These are phyloP conservation scores for Palaemon carinicauda DNA, from an alignment of 1,140 invertebrate species.

Conservation along the genomic window DNA sequence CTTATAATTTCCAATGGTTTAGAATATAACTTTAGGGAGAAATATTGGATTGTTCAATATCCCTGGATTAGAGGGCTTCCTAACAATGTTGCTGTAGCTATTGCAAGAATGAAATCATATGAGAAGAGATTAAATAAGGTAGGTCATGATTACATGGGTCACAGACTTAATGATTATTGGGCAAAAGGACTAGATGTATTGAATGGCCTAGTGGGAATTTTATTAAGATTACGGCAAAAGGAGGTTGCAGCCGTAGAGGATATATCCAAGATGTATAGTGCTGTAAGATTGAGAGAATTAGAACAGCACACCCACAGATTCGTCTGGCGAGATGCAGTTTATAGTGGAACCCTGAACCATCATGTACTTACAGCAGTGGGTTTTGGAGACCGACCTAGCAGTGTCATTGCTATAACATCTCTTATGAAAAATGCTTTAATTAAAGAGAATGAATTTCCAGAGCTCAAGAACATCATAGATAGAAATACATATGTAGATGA, in stretches of 20 bases:
- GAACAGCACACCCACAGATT: background rate
- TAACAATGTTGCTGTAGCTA: slow-evolving; percentile 2
- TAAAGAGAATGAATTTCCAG: background rate
- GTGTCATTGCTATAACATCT: slow-evolving; percentile 12
- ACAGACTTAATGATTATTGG: slow-evolving; percentile 28
- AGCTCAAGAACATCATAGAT: background rate
- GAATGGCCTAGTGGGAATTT: too few relatives aligned
- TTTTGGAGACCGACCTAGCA: too few relatives aligned
- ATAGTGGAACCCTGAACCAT: background rate
- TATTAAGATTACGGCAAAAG: slow-evolving; percentile 23
- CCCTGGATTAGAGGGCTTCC: slow-evolving; percentile 27
- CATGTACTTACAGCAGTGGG: slow-evolving; percentile 1
- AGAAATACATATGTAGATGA: background rate
- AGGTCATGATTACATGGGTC: slow-evolving; percentile 22
- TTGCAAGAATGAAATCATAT: slow-evolving; percentile 16
- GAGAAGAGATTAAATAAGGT: slow-evolving; percentile 16
- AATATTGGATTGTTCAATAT: background rate
- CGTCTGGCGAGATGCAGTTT: background rate
- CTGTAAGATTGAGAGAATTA: background rate
- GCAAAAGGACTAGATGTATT: too few relatives aligned
- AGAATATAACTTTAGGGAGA: background rate
- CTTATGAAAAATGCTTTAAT: slow-evolving; percentile 4
- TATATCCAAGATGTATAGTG: slow-evolving; percentile 30
- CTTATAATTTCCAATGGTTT: slow-evolving; percentile 25
- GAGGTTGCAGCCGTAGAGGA: background rate